Conservation (phyloP, 2,888 invertebrate genomes). For the Ceraclea dissimilis region DNA sequence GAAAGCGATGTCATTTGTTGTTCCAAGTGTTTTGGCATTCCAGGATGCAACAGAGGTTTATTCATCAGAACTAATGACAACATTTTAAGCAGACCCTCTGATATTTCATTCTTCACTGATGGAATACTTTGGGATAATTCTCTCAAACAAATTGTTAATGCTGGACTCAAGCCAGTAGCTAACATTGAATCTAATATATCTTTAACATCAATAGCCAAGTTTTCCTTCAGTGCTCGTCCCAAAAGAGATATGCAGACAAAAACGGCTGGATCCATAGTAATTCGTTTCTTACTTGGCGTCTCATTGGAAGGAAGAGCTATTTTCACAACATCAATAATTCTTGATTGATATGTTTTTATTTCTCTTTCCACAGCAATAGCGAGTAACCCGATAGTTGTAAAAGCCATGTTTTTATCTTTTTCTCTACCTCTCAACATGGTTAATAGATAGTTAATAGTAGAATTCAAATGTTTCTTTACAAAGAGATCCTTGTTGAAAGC, state of each 20-base stretch:
- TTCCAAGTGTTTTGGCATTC: conserved; percentile 60
- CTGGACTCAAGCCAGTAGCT: conserved; percentile 82
- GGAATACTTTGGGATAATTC: conserved; percentile 88
- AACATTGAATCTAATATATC: conserved; percentile 88
- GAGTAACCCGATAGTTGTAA: conserved; percentile 83
- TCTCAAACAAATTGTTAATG: conserved; percentile 82
- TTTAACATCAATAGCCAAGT: conserved; percentile 69
- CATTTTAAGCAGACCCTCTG: conserved; percentile 87
- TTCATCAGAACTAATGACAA: conserved; percentile 86
- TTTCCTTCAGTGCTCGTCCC: conserved; percentile 76
- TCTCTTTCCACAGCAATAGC: conserved; percentile 81
- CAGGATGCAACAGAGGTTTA: conserved; percentile 74
- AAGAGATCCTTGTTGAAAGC: conserved; percentile 86
- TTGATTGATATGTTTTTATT: conserved; percentile 70
- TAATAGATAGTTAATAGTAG: conserved; percentile 72
- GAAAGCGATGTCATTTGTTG: conserved; percentile 45
- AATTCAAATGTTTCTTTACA: conserved; percentile 62
- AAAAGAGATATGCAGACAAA: conserved; percentile 90
- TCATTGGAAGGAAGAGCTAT: conserved; percentile 71
- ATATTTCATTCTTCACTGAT: conserved; percentile 79
- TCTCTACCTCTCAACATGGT: conserved; percentile 71
- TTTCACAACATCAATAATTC: conserved; percentile 79
- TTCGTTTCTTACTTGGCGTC: conserved; percentile 65
- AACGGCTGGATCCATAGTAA: conserved; percentile 75
- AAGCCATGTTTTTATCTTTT: conserved; percentile 79